Conservation (phyloP, 1,140 invertebrate species). For the Zaprionus lachaisei region DNA sequence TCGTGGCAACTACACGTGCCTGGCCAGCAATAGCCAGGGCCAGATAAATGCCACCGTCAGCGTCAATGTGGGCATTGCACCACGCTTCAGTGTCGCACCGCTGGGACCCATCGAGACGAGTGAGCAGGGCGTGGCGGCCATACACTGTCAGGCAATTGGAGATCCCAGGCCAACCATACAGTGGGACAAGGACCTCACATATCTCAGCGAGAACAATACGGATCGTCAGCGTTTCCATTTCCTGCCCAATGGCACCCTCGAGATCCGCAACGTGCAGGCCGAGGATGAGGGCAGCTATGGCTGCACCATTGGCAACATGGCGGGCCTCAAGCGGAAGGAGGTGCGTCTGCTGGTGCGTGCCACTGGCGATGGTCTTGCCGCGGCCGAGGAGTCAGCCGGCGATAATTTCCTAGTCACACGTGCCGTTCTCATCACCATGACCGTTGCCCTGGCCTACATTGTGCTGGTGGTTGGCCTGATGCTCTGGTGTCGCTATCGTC, state of each 20-base stretch:
- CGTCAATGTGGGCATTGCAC: constrained; percentile 95
- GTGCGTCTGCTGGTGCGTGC: constrained; percentile 90
- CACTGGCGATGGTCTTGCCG: constrained; percentile 85
- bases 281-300: constrained; percentile 95
- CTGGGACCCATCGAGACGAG: constrained; percentile 91
- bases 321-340: constrained; percentile 93
- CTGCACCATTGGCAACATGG: constrained; percentile 96
- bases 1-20: constrained; percentile 92
- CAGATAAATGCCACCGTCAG: constrained; percentile 93
- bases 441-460: constrained; percentile 96
- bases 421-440: constrained; percentile 95
- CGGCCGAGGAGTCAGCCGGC: constrained; percentile 81
- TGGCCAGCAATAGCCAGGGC: constrained; percentile 91
- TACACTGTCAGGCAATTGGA: constrained; percentile 94
- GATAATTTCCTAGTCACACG: constrained; percentile 90
- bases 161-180: constrained; percentile 94
- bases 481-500: constrained; percentile 94
- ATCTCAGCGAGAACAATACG: constrained; percentile 84
- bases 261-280: constrained; percentile 90
- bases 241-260: constrained; percentile 93
- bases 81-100: constrained; percentile 90
- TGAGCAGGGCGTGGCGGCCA: constrained; percentile 90
- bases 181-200: constrained; percentile 94
- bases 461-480: constrained; percentile 95
- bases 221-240: constrained; percentile 87